phyloP scores from a whole-genome alignment of 2,797 vertebrate genomes.

The Acanthurus tractus region DNA sequence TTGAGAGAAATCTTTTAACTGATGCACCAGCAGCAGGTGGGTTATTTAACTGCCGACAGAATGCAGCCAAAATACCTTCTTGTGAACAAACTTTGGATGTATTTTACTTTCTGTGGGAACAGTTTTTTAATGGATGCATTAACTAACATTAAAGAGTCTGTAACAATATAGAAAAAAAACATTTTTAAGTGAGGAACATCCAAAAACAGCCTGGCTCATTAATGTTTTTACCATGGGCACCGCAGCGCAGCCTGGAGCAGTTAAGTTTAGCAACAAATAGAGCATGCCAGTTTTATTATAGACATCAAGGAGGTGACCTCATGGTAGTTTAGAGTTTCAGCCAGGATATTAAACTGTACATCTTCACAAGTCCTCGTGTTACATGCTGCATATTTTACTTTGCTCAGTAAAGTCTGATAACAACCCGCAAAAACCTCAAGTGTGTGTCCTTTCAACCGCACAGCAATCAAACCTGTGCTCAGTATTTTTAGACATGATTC shows the following conservation, averaged over 20 bases:
- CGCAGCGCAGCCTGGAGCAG: not conserved
- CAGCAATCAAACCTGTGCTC: not conserved
- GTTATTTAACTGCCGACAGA: not conserved
- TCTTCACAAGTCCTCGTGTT: not conserved
- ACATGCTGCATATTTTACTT: not conserved
- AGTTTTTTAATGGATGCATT: not conserved
- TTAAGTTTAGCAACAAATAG: constrained; percentile 21
- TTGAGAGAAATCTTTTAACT: not conserved
- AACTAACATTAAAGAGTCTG: too few species aligned
- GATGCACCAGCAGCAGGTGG: not conserved
- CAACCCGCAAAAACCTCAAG: not conserved
- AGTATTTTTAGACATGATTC: constrained; percentile 52
- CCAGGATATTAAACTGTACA: not conserved
- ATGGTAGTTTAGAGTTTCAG: constrained; percentile 1
- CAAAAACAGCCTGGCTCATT: not conserved
- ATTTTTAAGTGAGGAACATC: too few species aligned
- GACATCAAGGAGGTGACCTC: constrained; percentile 11
- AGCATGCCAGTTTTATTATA: constrained; percentile 15
- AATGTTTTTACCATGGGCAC: not conserved
- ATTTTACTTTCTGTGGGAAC: not conserved
- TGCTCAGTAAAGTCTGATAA: constrained; percentile 2
- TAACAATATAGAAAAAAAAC: too few species aligned
- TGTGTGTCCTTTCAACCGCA: not conserved
- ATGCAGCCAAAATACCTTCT: too few species aligned
- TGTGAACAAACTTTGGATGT: not conserved